Conservation (phyloP, 2,797 vertebrate genomes). For the Thalassophryne amazonica region DNA sequence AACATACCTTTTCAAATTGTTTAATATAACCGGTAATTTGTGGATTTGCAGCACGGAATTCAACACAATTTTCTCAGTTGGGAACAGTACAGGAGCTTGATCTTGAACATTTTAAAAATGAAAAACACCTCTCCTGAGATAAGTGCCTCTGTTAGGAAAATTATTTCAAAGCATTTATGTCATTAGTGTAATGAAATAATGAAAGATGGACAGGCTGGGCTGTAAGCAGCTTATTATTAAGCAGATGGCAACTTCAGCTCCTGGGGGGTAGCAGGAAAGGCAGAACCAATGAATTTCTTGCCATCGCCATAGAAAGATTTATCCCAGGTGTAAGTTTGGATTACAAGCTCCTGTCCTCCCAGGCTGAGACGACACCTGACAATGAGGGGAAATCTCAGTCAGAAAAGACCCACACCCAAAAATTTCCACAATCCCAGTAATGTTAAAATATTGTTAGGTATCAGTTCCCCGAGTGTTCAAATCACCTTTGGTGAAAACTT, state of each 20-base stretch:
- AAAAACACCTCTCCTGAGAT: no score
- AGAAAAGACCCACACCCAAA: not conserved
- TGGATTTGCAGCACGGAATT: no score
- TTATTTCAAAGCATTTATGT: not conserved
- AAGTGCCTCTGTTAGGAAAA: not conserved
- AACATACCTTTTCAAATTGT: no score
- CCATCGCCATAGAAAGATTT: constrained; percentile 82
- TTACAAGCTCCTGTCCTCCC: constrained; percentile 77
- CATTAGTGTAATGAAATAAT: not conserved
- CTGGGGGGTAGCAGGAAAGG: constrained; percentile 78
- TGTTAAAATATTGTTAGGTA: no score
- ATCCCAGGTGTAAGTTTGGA: constrained; percentile 92
- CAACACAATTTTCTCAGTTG: no score
- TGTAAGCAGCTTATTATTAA: not conserved
- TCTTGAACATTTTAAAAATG: no score
- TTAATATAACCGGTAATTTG: no score
- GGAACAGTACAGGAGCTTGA: no score
- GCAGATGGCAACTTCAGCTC: constrained; percentile 6
- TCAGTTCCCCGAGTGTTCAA: no score
- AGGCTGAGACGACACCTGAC: constrained; percentile 87
- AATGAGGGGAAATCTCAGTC: not conserved
- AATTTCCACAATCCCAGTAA: no score
- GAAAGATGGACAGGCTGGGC: not conserved
- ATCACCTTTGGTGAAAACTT: no score
- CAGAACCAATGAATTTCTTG: constrained; percentile 87